Percentiles rank a stretch among this genome's conserved stretches.
These are phyloP conservation scores for Acanthiza pusilla DNA, from an alignment of 2,797 vertebrate species.

Conservation along the genomic window DNA sequence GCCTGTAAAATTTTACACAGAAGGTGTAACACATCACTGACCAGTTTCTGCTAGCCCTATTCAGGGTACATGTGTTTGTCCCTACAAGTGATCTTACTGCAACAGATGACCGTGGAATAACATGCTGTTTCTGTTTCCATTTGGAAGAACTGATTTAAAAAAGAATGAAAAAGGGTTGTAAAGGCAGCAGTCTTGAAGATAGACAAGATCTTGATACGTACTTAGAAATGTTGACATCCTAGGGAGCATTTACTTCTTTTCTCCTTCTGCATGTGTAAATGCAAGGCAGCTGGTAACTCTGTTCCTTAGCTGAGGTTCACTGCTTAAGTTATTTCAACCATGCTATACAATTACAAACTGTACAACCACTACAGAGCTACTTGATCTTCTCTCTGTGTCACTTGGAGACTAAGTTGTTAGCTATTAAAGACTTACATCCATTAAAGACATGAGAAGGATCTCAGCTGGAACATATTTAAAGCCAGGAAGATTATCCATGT, in stretches of 20 bases:
- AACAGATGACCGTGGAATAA: not conserved
- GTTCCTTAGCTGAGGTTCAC: not conserved
- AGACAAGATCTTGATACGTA: not conserved
- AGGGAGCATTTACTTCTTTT: not conserved
- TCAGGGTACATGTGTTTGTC: not conserved
- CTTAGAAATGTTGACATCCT: not conserved
- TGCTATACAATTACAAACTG: not conserved
- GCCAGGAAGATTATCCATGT: not conserved
- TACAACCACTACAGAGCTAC: not conserved
- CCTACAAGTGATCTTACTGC: not conserved
- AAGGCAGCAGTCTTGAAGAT: not conserved
- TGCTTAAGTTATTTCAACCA: not conserved
- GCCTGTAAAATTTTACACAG: not conserved
- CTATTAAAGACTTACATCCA: not conserved
- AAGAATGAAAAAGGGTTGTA: not conserved
- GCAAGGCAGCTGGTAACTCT: not conserved
- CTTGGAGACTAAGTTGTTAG: not conserved
- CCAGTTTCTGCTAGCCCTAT: not conserved
- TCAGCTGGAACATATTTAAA: not conserved
- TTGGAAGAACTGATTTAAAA: not conserved
- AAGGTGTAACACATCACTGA: not conserved
- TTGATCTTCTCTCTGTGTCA: not conserved
- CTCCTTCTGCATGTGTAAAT: not conserved
- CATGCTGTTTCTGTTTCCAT: fast-evolving
- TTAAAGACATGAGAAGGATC: not conserved